Base-by-base conservation (phyloP, 1,140 invertebrate genomes). In the Sesamia nonagrioides region DNA sequence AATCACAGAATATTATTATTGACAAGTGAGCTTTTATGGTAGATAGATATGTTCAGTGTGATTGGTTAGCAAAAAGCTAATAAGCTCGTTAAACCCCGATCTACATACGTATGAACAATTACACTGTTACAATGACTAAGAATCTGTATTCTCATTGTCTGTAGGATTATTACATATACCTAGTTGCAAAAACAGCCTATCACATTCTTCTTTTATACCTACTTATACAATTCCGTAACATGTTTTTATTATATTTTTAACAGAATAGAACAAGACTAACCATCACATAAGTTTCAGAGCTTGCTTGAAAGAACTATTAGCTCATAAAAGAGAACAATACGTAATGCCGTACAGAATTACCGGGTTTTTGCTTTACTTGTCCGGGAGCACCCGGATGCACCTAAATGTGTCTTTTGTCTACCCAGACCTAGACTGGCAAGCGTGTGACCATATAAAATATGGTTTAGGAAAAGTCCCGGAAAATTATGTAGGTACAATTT, bases 401-500 rank as follows among this genome's bases (percentile, higher is more conserved):
- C 27, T 77, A 81, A 81, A 81, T 79, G 79, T 74, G 79, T 78
- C 82, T 80, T 79, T 83, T 83, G 82, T 83, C 79, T 74, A 50
- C 27, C 50, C 11, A 27, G 60, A 77, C 74, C 60, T 68, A 68
- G 60, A 61, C 60, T 27, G 48, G 50, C 33, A 68, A 45, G 42
- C 15, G 33, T 50, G 42, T 50, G 45, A 66, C 74, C 50, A 77
- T 15, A 13, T 42, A 13, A 48, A 27, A 69, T 33, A 13, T 48
- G 2, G 13, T 21, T 33, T 48, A 8, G 21, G 63, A 50, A 33
- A 69, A 48, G 21, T 69, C 42, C 42, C 42, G 27, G 18, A 33
- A 48, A 48, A 27, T 69, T 33, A n/a, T 33, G 11, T 40, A 9
- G n/a, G 13, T 27, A 15, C 18, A n/a, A 13, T 2, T 48, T 27